Evolutionary conservation across 2,888 invertebrate genomes (phyloP).

Genomic region (Candidula unifasciata): DNA sequence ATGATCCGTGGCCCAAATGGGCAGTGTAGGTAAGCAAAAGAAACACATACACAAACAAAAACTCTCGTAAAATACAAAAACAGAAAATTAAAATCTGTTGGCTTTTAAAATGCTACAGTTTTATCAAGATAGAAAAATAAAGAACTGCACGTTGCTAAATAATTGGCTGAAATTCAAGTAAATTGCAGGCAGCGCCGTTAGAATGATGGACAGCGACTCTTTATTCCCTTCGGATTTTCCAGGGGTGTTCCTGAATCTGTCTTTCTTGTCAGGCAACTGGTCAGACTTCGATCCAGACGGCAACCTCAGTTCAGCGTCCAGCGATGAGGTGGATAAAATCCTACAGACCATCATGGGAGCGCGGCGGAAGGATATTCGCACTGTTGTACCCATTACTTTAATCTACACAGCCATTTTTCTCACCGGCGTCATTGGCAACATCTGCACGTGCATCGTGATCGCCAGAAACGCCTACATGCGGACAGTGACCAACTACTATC

Average conservation of each 20-base stretch:
- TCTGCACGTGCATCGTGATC: constrained; percentile 90
- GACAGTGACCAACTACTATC: constrained; percentile 93
- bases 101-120: no score
- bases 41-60: no score
- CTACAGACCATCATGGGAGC: constrained; percentile 63
- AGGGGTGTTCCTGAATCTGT: not conserved
- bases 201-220: constrained; percentile 29
- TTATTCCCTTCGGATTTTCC: not conserved
- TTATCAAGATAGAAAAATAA: no score
- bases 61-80: no score
- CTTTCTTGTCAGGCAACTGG: not conserved
- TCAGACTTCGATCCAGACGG: not conserved
- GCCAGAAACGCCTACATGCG: constrained; percentile 89
- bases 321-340: constrained; percentile 55
- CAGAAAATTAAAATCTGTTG: no score
- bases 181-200: not conserved
- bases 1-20: no score
- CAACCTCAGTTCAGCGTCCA: not conserved
- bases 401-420: constrained; percentile 85
- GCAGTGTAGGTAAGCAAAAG: no score
- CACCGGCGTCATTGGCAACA: constrained; percentile 90
- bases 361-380: constrained; percentile 64
- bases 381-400: constrained; percentile 68
- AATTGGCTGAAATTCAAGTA: no score
- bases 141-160: no score